A percentile compares a stretch with the other conserved stretches of the same genome.
Conservation (phyloP, 2,888 invertebrate genomes). For the Lutraria lutraria region DNA sequence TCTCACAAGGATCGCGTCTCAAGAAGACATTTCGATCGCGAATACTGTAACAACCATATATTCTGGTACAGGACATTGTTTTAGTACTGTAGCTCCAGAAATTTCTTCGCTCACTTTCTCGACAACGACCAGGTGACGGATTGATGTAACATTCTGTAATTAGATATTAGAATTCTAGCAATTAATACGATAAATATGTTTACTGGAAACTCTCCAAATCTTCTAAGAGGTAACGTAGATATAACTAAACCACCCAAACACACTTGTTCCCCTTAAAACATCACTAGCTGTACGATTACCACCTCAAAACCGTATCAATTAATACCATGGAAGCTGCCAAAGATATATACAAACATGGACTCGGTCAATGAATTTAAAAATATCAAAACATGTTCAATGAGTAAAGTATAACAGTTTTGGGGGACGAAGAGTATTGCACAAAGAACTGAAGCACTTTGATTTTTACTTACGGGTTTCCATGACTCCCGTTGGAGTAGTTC, state of each 20-base stretch:
- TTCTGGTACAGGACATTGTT: conserved; percentile 43
- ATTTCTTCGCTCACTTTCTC: conserved; percentile 49
- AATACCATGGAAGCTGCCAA: too few relatives aligned
- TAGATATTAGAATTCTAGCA: background rate
- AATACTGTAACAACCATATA: conserved; percentile 61
- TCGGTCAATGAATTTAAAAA: too few relatives aligned
- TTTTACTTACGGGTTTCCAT: conserved; percentile 52
- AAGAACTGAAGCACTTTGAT: background rate
- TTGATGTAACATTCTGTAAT: conserved; percentile 59
- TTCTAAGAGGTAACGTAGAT: too few relatives aligned
- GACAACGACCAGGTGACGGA: conserved; percentile 53
- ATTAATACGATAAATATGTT: background rate
- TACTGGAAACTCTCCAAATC: too few relatives aligned
- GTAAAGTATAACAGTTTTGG: too few relatives aligned
- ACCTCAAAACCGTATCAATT: too few relatives aligned
- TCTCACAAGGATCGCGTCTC: conserved; percentile 39
- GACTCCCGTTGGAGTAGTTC: conserved; percentile 34
- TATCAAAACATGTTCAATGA: too few relatives aligned
- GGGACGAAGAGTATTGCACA: background rate
- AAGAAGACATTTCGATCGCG: conserved; percentile 59
- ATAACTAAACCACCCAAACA: too few relatives aligned
- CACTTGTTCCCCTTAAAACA: too few relatives aligned
- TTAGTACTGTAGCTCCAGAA: conserved; percentile 59
- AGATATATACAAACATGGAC: too few relatives aligned
- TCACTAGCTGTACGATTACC: too few relatives aligned